phyloP scores from a whole-genome alignment of 2,797 vertebrate genomes.

The Trachurus trachurus region DNA sequence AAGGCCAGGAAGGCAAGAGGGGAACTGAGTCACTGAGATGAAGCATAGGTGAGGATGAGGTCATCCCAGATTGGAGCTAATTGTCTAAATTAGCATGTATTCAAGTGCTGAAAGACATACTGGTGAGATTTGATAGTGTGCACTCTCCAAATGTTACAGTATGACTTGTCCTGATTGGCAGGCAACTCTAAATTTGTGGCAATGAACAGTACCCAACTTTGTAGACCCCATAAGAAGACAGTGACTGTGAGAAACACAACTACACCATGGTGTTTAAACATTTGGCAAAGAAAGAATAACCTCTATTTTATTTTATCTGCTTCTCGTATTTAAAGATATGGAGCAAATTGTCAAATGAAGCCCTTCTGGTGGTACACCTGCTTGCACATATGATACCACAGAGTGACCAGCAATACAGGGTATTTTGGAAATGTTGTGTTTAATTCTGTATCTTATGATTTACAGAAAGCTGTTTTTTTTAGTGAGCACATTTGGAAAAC shows the following conservation, averaged over 20 bases:
- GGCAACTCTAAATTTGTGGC: constrained; percentile 26
- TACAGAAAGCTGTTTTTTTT: neutral
- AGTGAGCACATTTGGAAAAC: constrained; percentile 7
- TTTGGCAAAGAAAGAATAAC: neutral
- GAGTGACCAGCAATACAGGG: neutral
- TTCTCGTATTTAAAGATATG: constrained; percentile 39
- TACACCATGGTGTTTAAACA: constrained; percentile 5
- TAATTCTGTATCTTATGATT: constrained; percentile 5
- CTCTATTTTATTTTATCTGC: neutral
- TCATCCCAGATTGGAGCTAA: constrained; percentile 46
- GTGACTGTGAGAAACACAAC: constrained; percentile 21
- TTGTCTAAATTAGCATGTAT: constrained; percentile 26
- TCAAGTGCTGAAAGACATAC: constrained; percentile 22
- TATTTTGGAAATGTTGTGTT: constrained; percentile 20
- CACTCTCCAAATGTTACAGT: constrained; percentile 32
- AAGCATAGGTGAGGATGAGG: constrained; percentile 55
- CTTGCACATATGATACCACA: constrained; percentile 5
- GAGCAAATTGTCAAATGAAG: constrained; percentile 55
- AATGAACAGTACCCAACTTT: constrained; percentile 18
- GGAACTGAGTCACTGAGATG: constrained; percentile 55
- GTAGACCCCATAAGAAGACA: neutral
- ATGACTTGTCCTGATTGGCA: constrained; percentile 35
- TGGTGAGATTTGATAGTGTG: constrained; percentile 24
- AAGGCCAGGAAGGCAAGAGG: constrained; percentile 42
- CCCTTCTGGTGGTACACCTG: constrained; percentile 25